Base-by-base conservation (phyloP, 1,140 invertebrate species). In the Sycophaga agraensis region DNA sequence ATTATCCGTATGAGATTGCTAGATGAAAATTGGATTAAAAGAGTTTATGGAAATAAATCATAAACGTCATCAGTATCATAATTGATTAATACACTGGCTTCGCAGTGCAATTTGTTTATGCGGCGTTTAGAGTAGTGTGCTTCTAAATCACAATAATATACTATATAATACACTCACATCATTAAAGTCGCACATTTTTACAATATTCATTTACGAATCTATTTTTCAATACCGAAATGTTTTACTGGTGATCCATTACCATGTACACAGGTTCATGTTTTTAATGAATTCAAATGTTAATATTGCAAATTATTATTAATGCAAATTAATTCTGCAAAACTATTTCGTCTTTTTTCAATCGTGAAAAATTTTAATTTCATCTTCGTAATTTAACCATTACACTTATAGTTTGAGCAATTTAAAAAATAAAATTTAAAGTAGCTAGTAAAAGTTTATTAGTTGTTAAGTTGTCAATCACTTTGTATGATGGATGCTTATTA, bases 211-310 rank as follows among this genome's bases (percentile, higher is more conserved):
- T n/a, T n/a, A n/a, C n/a, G n/a, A 31, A 22, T 45, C 21, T 2
- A 24, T 24, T 2, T 31, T 34, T 34, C 14, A 3, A 17, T 35
- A 9, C 14, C 21, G 24, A 35, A 55, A 61, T 55, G 50, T 55
- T 49, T 61, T 24, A 6, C 43, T 35, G 42, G 55, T 61, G 43
- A 61, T 61, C 42, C 59, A 61, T 55, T 31, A 55, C 35, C 35
- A 35, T 45, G 17, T 46, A 26, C 6, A 14, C 35, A 21, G 39
- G n/a, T n/a, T n/a, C n/a, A n/a, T 22, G 34, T 22, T 61, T 46
- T 55, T 55, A 37, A 39, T 48, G 28, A 16, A 61, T 45, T 39
- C 14, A n/a, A 45, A 22, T 37, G 37, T 51, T 51, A 31, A n/a
- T n/a, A n/a, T n/a, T n/a, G n/a, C n/a, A n/a, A n/a, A n/a, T n/a